These are phyloP conservation scores for Eupelmus urozonus DNA, from an alignment of 2,888 invertebrate genomes.

Conservation along the genomic window DNA sequence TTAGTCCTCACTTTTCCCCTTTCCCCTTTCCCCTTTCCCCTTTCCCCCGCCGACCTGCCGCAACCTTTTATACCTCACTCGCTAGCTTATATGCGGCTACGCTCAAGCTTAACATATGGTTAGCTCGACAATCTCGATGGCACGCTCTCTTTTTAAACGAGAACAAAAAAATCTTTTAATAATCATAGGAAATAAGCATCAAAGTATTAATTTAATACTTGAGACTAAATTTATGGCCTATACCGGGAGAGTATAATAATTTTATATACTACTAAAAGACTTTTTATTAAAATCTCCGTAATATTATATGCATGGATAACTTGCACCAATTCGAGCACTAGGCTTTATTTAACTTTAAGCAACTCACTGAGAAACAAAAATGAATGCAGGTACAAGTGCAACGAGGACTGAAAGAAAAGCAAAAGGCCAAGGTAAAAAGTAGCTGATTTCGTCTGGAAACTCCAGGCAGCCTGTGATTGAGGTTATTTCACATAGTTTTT, in stretches of 20 bases:
- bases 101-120: conserved; percentile 63
- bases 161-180: background rate
- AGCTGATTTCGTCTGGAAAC: background rate
- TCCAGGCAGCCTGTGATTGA: background rate
- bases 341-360: no score
- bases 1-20: conserved; percentile 67
- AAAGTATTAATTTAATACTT: no score
- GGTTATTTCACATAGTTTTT: conserved; percentile 3
- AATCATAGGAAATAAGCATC: background rate
- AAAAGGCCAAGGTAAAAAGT: background rate
- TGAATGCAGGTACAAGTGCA: background rate
- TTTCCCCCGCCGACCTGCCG: conserved; percentile 70
- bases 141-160: conserved; percentile 3
- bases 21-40: conserved; percentile 36
- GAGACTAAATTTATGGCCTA: no score
- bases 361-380: background rate
- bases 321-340: no score
- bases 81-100: conserved; percentile 60
- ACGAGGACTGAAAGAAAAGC: background rate
- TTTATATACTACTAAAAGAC: no score
- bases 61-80: conserved; percentile 76
- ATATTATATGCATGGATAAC: no score
- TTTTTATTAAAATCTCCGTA: no score
- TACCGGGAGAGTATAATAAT: no score
- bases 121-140: conserved; percentile 59